These are phyloP conservation scores for Lophius americanus DNA, from an alignment of 2,797 vertebrate genomes.

Conservation along the genomic window DNA sequence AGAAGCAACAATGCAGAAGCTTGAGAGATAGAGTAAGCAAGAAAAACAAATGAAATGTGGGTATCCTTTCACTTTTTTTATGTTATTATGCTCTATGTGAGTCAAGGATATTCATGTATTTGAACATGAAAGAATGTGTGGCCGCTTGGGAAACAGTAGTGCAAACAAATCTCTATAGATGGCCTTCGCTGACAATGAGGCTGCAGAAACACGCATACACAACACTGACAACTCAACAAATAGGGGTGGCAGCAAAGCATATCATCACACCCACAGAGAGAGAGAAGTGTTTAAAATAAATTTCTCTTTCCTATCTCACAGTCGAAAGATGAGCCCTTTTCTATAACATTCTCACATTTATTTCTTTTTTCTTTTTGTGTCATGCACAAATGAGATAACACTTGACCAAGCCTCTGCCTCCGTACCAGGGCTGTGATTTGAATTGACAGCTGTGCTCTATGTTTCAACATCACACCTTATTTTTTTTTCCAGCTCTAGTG, in stretches of 20 bases:
- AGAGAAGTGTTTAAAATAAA: slow-evolving; percentile 25
- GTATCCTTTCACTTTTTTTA: too few species aligned
- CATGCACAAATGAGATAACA: slow-evolving; percentile 40
- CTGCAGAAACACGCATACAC: slow-evolving; percentile 35
- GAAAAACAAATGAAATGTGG: background rate
- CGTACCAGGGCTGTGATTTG: slow-evolving; percentile 38
- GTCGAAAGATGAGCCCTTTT: slow-evolving; percentile 41
- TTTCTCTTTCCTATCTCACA: slow-evolving; percentile 26
- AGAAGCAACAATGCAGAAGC: slow-evolving; percentile 15
- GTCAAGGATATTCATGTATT: slow-evolving; percentile 10
- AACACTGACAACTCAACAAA: slow-evolving; percentile 46
- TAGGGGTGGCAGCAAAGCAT: slow-evolving; percentile 40
- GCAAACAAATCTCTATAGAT: slow-evolving; percentile 33
- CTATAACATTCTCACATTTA: slow-evolving; percentile 45
- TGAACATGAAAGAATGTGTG: slow-evolving; percentile 23
- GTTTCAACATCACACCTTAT: slow-evolving; percentile 16
- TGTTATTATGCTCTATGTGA: too few species aligned
- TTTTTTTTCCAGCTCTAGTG: slow-evolving; percentile 5
- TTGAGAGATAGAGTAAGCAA: slow-evolving; percentile 9
- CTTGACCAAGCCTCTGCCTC: slow-evolving; percentile 48
- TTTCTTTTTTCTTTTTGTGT: slow-evolving; percentile 43
- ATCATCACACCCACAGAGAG: slow-evolving; percentile 36
- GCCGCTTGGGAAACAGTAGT: slow-evolving; percentile 36
- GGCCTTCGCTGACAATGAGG: slow-evolving; percentile 40
- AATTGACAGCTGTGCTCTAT: slow-evolving; percentile 34